phyloP scores from a whole-genome alignment of 1,140 invertebrate genomes.

The Catajapyx aquilonaris region DNA sequence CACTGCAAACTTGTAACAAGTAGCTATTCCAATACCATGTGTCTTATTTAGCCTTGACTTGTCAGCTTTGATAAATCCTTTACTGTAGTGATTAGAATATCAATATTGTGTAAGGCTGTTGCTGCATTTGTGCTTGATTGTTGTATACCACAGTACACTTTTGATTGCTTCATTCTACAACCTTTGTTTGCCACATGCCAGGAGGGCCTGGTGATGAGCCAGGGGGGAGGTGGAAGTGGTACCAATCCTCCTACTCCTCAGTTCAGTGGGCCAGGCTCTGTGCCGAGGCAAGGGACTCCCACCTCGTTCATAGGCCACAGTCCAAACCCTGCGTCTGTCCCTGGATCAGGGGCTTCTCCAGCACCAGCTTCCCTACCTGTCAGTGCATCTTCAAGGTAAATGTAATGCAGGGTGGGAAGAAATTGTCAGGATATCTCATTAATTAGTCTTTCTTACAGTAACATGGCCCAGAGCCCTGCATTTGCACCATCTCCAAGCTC shows the following conservation, averaged over 20 bases:
- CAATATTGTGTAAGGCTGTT: too few relatives aligned
- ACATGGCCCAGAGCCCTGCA: conserved; percentile 46
- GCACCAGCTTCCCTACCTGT: conserved; percentile 36
- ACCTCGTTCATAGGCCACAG: conserved; percentile 43
- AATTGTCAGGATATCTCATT: conserved; percentile 1
- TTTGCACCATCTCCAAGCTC: conserved; percentile 44
- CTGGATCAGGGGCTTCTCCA: conserved; percentile 37
- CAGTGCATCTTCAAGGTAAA: conserved; percentile 19
- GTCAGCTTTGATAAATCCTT: too few relatives aligned
- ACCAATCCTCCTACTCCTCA: too few relatives aligned
- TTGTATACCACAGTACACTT: too few relatives aligned
- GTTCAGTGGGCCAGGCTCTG: conserved; percentile 7
- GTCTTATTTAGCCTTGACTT: too few relatives aligned
- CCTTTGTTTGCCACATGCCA: too few relatives aligned
- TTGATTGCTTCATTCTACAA: too few relatives aligned
- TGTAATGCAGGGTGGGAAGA: conserved; percentile 1
- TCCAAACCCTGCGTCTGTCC: conserved; percentile 26
- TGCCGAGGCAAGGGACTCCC: conserved; percentile 33
- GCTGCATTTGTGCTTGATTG: too few relatives aligned
- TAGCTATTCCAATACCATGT: too few relatives aligned
- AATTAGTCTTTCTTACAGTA: conserved; percentile 17
- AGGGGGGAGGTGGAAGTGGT: not conserved
- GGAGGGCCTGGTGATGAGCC: too few relatives aligned
- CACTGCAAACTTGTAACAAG: too few relatives aligned
- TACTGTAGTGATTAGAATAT: too few relatives aligned